Conservation (phyloP, 1,140 invertebrate species). For the Ips nitidus region DNA sequence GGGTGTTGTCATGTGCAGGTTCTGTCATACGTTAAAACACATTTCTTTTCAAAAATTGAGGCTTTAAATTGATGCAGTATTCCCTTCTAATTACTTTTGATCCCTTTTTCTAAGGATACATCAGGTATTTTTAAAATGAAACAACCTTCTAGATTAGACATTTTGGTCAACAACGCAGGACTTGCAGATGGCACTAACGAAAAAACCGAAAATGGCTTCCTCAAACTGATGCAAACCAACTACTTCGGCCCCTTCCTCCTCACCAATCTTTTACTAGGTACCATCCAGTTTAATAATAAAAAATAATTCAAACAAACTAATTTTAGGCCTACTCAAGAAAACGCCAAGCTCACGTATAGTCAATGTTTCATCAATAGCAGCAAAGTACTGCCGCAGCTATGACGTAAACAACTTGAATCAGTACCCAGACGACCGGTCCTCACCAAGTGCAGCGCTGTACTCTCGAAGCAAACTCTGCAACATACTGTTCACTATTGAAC, state of each 20-base stretch:
- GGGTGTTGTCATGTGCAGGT: too few relatives aligned
- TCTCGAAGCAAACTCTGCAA: constrained; percentile 74
- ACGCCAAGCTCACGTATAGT: constrained; percentile 34
- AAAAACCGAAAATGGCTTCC: constrained; percentile 54
- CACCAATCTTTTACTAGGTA: constrained; percentile 57
- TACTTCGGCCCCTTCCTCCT: constrained; percentile 59
- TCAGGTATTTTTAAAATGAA: too few relatives aligned
- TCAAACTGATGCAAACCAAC: constrained; percentile 56
- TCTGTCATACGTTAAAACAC: too few relatives aligned
- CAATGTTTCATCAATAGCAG: constrained; percentile 27
- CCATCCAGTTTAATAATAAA: constrained; percentile 29
- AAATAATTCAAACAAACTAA: constrained; percentile 60
- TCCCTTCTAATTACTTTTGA: too few relatives aligned
- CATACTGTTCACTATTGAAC: constrained; percentile 79
- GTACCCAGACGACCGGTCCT: constrained; percentile 1
- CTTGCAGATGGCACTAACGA: constrained; percentile 36
- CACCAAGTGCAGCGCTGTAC: constrained; percentile 51
- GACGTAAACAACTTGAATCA: constrained; percentile 23
- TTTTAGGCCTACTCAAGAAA: constrained; percentile 48
- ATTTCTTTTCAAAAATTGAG: too few relatives aligned
- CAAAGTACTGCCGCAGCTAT: not conserved
- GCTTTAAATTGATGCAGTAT: too few relatives aligned
- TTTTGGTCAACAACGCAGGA: constrained; percentile 63
- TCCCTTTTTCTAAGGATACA: too few relatives aligned
- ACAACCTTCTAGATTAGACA: constrained; percentile 48